Evolutionary conservation across 2,888 invertebrate genomes (phyloP).

Genomic region (Biston betularia): DNA sequence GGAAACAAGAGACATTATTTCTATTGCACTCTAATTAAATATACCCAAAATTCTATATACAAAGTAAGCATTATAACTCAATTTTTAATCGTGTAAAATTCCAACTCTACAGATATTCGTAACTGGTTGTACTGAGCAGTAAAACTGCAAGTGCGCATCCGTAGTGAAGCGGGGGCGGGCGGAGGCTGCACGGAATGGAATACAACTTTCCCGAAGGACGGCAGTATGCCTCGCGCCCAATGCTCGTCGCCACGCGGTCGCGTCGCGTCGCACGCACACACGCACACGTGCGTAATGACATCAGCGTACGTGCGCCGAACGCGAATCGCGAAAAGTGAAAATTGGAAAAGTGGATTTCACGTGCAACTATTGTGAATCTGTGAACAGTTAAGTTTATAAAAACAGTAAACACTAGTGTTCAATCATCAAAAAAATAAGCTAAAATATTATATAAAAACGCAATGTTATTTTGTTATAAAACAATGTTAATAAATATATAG

Average conservation of each 20-base stretch:
- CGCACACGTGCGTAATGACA: slow-evolving; percentile 39
- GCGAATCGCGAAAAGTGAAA: slow-evolving; percentile 41
- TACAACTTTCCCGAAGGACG: slow-evolving; percentile 70
- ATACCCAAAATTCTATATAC: too few species aligned
- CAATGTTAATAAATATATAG: background rate
- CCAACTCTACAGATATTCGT: background rate
- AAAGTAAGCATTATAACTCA: too few species aligned
- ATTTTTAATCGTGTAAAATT: too few species aligned
- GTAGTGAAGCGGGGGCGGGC: slow-evolving; percentile 57
- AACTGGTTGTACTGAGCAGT: slow-evolving; percentile 42
- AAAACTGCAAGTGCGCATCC: slow-evolving; percentile 79
- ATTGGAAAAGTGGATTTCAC: slow-evolving; percentile 43
- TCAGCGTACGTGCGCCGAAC: slow-evolving; percentile 46
- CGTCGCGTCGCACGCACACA: slow-evolving; percentile 46
- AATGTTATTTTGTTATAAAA: too few species aligned
- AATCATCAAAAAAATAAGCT: too few species aligned
- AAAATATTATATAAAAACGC: too few species aligned
- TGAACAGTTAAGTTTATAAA: slow-evolving; percentile 14
- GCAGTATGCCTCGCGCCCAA: slow-evolving; percentile 77
- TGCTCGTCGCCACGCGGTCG: slow-evolving; percentile 54
- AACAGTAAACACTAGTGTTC: slow-evolving; percentile 2
- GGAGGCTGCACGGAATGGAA: slow-evolving; percentile 76
- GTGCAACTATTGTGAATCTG: slow-evolving; percentile 36
- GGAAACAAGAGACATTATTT: too few species aligned
- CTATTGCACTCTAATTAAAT: too few species aligned